phyloP scores from a whole-genome alignment of 2,797 vertebrate species.

The Bucorvus abyssinicus region DNA sequence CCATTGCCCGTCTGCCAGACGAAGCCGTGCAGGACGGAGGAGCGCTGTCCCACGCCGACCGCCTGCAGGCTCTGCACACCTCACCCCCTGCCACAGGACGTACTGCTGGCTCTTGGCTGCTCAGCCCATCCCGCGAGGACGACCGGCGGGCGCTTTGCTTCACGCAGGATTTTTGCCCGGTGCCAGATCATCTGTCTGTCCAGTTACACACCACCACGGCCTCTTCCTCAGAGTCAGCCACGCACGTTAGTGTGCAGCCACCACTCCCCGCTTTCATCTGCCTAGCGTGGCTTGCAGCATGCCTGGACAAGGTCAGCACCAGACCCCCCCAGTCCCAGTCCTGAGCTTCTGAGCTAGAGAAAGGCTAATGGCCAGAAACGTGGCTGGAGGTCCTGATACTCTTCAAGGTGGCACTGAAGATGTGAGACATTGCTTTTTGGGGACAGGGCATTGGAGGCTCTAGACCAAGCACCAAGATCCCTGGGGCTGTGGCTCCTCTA shows the following conservation, averaged over 20 bases:
- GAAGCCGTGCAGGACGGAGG: background rate
- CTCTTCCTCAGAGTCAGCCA: background rate
- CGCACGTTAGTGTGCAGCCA: accelerated
- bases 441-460: background rate
- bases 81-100: accelerated
- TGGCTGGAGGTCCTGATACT: background rate
- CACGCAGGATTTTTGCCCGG: background rate
- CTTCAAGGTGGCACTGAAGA: background rate
- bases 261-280: background rate
- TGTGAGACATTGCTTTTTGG: background rate
- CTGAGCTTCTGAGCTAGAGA: background rate
- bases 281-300: background rate
- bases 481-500: background rate
- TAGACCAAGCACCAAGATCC: background rate
- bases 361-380: background rate
- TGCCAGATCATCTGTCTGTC: background rate
- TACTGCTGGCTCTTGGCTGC: background rate
- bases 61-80: background rate
- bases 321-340: background rate
- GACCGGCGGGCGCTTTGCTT: background rate
- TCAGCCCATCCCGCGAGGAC: background rate
- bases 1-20: background rate
- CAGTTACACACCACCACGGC: background rate
- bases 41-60: background rate
- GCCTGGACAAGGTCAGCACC: background rate